These are phyloP conservation scores for Noturus placidus DNA, from an alignment of 2,113 vertebrate species.

Conservation along the genomic window DNA sequence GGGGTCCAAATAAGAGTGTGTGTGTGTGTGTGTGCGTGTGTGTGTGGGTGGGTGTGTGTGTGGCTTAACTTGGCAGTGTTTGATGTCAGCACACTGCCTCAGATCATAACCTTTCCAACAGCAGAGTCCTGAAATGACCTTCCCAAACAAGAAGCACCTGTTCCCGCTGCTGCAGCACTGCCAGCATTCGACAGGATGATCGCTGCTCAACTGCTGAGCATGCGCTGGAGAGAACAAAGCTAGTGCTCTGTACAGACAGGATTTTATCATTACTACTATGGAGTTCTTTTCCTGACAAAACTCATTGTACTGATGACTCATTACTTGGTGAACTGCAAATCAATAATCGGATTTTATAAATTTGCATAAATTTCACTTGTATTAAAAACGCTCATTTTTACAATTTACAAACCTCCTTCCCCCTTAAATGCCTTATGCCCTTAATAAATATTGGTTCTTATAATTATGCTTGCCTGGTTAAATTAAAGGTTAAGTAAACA, in stretches of 20 bases:
- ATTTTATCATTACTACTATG: not conserved
- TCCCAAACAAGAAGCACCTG: slow-evolving; percentile 54
- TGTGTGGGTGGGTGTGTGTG: not conserved
- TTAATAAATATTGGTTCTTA: not conserved
- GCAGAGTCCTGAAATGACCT: slow-evolving; percentile 57
- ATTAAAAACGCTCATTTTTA: not conserved
- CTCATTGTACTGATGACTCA: too few relatives aligned
- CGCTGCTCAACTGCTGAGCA: slow-evolving; percentile 54
- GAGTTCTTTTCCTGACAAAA: not conserved
- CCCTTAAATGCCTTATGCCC: not conserved
- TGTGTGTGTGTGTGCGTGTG: not conserved
- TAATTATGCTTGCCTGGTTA: not conserved
- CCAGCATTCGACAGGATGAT: slow-evolving; percentile 37
- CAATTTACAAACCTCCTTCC: not conserved
- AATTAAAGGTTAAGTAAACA: not conserved
- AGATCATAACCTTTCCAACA: slow-evolving; percentile 36
- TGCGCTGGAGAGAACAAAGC: slow-evolving; percentile 60
- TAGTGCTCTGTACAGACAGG: slow-evolving; percentile 62
- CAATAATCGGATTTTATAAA: not conserved
- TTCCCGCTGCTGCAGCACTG: slow-evolving; percentile 43
- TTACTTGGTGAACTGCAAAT: not conserved
- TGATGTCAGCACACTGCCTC: slow-evolving; percentile 46
- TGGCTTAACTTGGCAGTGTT: slow-evolving; percentile 41
- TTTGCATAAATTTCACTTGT: not conserved
- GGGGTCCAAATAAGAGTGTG: not conserved